phyloP scores from a whole-genome alignment of 2,888 invertebrate species.

The Eulithis prunata region DNA sequence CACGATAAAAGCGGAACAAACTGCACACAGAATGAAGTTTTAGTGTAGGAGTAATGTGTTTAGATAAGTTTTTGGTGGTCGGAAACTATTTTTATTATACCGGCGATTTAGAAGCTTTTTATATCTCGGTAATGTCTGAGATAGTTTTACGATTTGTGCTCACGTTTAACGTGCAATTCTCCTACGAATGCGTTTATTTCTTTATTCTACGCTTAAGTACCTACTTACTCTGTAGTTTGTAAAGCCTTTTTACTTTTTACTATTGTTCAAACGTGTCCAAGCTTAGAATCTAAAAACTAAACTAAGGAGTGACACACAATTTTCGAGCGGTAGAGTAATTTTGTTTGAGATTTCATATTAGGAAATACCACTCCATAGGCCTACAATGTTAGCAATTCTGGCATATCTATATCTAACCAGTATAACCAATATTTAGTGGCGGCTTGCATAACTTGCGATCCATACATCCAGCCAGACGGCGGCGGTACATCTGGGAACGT shows the following conservation, averaged over 20 bases:
- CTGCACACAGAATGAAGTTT: slow-evolving; percentile 41
- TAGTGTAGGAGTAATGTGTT: slow-evolving; percentile 42
- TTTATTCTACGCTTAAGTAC: slow-evolving; percentile 30
- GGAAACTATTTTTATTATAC: slow-evolving; percentile 52
- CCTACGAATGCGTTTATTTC: slow-evolving; percentile 34
- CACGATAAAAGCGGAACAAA: slow-evolving; percentile 47
- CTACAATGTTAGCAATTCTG: slow-evolving; percentile 50
- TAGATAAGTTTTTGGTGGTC: slow-evolving; percentile 49
- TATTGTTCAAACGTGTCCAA: neutral
- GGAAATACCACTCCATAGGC: slow-evolving; percentile 31
- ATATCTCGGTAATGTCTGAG: slow-evolving; percentile 38
- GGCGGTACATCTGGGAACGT: slow-evolving; percentile 69
- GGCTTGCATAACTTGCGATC: slow-evolving; percentile 73
- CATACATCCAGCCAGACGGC: slow-evolving; percentile 64
- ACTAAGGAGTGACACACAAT: too few species aligned
- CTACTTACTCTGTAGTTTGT: neutral
- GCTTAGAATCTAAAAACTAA: neutral
- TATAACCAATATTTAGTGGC: slow-evolving; percentile 55
- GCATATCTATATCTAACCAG: slow-evolving; percentile 47
- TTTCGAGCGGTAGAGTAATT: neutral
- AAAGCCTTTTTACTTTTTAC: neutral
- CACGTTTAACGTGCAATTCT: slow-evolving; percentile 39
- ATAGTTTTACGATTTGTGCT: slow-evolving; percentile 42
- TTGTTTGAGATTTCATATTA: slow-evolving; percentile 7
- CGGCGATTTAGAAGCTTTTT: slow-evolving; percentile 43